Percentiles rank a stretch among this genome's conserved stretches.
Conservation (phyloP, 2,888 invertebrate species). For the Scelioninae gen. 1 region DNA sequence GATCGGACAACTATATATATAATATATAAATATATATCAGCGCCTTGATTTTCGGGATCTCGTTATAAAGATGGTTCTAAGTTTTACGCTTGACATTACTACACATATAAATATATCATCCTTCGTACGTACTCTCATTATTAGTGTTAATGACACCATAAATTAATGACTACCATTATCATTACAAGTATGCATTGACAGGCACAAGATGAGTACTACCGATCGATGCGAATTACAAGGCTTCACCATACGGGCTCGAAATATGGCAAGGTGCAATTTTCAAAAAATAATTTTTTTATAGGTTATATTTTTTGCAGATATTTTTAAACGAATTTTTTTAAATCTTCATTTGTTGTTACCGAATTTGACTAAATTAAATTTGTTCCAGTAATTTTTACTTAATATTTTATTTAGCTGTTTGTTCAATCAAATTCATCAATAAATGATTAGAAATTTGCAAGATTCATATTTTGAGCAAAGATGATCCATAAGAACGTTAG, state of each 20-base stretch:
- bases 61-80: constrained; percentile 58
- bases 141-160: constrained; percentile 53
- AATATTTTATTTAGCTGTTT: no score
- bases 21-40: constrained; percentile 50
- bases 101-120: constrained; percentile 68
- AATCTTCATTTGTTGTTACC: no score
- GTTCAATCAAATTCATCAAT: no score
- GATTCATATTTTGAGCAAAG: constrained; percentile 8
- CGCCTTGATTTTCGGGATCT: constrained; percentile 57
- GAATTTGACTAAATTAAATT: no score
- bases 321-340: no score
- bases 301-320: no score
- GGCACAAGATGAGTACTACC: constrained; percentile 64
- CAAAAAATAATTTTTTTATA: no score
- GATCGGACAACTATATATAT: no score
- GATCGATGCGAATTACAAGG: constrained; percentile 51
- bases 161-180: constrained; percentile 66
- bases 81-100: constrained; percentile 67
- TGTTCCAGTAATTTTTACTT: no score
- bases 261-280: not conserved
- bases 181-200: constrained; percentile 67
- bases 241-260: constrained; percentile 47
- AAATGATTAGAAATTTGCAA: no score
- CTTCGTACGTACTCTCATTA: constrained; percentile 63
- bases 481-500: constrained; percentile 43